Base-by-base conservation (phyloP, 2,113 vertebrate species). In the Vulpes vulpes region DNA sequence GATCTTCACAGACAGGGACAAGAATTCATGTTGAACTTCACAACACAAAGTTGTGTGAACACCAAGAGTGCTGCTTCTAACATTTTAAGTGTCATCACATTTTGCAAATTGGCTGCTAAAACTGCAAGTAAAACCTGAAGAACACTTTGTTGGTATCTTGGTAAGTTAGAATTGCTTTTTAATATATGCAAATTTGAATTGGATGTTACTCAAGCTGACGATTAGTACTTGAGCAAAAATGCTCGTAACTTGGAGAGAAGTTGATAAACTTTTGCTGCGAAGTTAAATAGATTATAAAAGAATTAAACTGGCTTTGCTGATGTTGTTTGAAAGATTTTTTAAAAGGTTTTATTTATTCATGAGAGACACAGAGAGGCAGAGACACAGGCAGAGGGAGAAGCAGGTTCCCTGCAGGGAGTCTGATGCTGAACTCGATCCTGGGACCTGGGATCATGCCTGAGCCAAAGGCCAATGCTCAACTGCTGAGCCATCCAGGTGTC, bases 51-150 rank as follows among this genome's bases (percentile, higher is more conserved):
- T 43, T 43, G 43, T 43, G 43, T 43, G 43, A 43, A 43, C 43
- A 59, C n/a, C n/a, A 20, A 62, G 59, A 95, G 79, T 69, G 38
- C 43, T 51, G 16, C 73, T 89, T 89, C 93, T 84, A 49, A 84
- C 84, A 23, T 59, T 69, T 92, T 87, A 51, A 74, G 62, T 12
- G 20, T 84, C 38, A 16, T 49, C 9, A 59, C 62, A 71, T 89
- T 64, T 92, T 96, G 84, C 89, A 92, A 88, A 35, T 78, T 71
- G 60, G 80, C 60, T 30, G 27, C 60, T 78, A 76, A 92, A 81
- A 86, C 25, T n/a, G 69, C 16, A 69, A 81, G 49, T 51, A 91
- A 91, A 91, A 51, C 32, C 65, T 65, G 74, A 85, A 79, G 62
- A 20, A 69, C 23, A 5, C 32, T 69, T 73, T 90, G 7, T n/a